Evolutionary conservation across 1,140 invertebrate genomes (phyloP).

Genomic region (Planococcus citri): DNA sequence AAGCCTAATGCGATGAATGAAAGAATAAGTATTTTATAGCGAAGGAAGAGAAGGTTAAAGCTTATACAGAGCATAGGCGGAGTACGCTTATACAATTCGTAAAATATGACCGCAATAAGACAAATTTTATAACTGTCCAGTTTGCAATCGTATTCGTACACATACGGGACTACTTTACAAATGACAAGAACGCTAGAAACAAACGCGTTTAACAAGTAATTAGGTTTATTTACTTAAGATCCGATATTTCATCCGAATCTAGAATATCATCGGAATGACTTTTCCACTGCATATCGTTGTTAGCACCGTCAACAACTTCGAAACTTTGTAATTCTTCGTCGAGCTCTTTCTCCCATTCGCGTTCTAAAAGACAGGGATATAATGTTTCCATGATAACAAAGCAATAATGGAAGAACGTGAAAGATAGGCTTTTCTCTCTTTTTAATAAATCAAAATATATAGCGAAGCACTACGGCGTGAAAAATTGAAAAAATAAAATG

Average conservation of each 20-base stretch:
- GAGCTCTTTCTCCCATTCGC: slow-evolving; percentile 1
- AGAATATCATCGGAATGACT: not conserved
- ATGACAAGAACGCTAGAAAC: not conserved
- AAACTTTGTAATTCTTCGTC: not conserved
- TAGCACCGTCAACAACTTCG: not conserved
- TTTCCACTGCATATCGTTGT: not conserved
- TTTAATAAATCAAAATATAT: not conserved
- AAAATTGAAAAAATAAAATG: not conserved
- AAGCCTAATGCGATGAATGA: not conserved
- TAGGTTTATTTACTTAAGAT: not conserved
- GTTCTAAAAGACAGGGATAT: slow-evolving; percentile 1
- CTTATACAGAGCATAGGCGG: not conserved
- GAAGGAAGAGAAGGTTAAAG: not conserved
- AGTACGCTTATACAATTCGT: not conserved
- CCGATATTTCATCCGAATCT: not conserved
- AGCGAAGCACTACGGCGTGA: not conserved
- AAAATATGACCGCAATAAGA: not conserved
- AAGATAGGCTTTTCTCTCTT: not conserved
- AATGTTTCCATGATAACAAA: slow-evolving; percentile 7
- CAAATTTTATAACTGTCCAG: not conserved
- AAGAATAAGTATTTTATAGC: not conserved
- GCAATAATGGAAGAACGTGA: slow-evolving; percentile 1
- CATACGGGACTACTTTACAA: not conserved
- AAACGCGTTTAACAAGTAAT: not conserved
- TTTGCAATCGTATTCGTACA: not conserved